phyloP scores from a whole-genome alignment of 2,113 vertebrate genomes.

The Phocoena sinus region DNA sequence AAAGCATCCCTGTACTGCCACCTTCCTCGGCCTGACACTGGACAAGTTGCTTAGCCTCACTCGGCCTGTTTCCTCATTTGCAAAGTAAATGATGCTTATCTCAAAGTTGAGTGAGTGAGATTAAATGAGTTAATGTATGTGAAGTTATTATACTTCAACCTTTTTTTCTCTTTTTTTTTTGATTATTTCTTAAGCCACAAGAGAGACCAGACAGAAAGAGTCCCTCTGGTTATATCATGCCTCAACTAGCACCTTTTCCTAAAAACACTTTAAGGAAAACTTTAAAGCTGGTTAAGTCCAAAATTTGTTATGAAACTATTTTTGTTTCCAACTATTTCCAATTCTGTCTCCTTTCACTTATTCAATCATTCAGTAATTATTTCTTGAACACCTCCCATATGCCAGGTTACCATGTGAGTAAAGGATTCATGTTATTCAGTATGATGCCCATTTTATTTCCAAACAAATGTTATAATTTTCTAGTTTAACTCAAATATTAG shows the following conservation, averaged over 20 bases:
- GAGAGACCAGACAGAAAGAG: neutral
- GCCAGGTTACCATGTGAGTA: neutral
- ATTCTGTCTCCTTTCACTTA: neutral
- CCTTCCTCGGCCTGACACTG: neutral
- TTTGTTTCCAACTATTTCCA: neutral
- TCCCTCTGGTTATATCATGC: neutral
- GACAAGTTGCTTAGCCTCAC: neutral
- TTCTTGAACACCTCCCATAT: neutral
- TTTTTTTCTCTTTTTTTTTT: neutral
- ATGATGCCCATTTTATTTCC: neutral
- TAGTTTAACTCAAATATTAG: neutral
- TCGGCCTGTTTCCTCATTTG: neutral
- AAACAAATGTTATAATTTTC: neutral
- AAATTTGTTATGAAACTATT: neutral
- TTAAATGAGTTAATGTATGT: neutral
- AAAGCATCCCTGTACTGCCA: neutral
- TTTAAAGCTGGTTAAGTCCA: neutral
- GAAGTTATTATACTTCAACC: neutral
- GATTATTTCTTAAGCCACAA: neutral
- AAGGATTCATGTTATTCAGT: neutral
- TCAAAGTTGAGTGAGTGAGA: neutral
- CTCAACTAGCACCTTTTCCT: neutral
- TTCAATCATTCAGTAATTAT: neutral
- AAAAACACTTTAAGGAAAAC: neutral
- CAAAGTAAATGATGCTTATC: neutral